Conservation (phyloP, 2,797 vertebrate genomes). For the Esox masquinongy region DNA sequence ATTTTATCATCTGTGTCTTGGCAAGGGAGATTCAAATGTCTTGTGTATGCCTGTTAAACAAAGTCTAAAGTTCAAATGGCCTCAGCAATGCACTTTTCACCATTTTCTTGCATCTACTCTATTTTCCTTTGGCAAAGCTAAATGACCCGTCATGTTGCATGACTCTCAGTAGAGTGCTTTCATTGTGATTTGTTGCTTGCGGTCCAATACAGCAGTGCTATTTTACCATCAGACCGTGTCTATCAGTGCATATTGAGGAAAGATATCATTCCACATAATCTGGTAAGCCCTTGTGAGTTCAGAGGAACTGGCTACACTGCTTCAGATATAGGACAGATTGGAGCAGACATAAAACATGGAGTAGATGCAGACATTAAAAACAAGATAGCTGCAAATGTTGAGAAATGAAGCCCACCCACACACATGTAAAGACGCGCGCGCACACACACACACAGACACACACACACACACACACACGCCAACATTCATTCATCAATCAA, state of each 20-base stretch:
- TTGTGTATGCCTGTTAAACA: not conserved
- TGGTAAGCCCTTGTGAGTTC: not conserved
- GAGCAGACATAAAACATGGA: not conserved
- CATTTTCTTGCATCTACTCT: too few relatives aligned
- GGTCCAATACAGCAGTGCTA: too few relatives aligned
- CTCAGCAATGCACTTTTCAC: not conserved
- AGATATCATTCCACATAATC: not conserved
- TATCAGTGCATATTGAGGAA: not conserved
- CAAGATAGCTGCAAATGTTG: constrained; percentile 1
- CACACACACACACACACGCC: not conserved
- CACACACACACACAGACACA: not conserved
- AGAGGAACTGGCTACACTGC: not conserved
- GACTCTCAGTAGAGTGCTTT: not conserved
- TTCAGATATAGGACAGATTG: not conserved
- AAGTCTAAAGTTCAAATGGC: not conserved
- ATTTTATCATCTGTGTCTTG: not conserved
- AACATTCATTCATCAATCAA: constrained; percentile 24
- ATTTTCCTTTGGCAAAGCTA: constrained; percentile 3
- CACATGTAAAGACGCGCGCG: not conserved
- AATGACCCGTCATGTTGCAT: constrained; percentile 4
- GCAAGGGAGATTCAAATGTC: not conserved
- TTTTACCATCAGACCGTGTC: not conserved
- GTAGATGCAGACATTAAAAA: too few relatives aligned
- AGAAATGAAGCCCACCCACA: not conserved
- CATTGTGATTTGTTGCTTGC: constrained; percentile 6